These are phyloP conservation scores for Sialia sialis DNA, from an alignment of 2,113 vertebrate species.

Conservation along the genomic window DNA sequence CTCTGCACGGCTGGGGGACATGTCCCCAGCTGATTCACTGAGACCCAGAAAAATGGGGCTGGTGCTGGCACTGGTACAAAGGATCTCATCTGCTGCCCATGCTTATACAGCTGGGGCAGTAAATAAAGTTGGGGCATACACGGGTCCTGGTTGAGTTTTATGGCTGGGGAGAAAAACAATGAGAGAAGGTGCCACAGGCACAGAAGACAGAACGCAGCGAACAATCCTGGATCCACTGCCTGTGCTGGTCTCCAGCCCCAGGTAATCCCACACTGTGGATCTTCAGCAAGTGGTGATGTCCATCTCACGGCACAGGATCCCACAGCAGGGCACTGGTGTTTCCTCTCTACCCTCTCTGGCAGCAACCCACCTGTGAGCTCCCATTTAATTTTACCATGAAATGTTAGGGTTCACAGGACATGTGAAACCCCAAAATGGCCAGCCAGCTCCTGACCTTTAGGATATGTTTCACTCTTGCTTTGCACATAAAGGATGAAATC, in stretches of 20 bases:
- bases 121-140: background rate
- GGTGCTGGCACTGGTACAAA: background rate
- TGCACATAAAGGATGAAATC: background rate
- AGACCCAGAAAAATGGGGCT: background rate
- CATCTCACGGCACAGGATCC: background rate
- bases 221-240: accelerated
- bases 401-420: background rate
- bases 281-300: background rate
- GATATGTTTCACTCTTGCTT: background rate
- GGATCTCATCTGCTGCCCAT: background rate
- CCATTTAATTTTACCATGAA: background rate
- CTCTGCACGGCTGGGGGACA: background rate
- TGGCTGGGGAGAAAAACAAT: background rate
- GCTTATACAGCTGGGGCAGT: background rate
- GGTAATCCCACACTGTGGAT: background rate
- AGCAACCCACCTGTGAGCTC: background rate
- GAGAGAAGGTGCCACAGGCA: background rate
- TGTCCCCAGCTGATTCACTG: background rate
- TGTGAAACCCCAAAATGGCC: background rate
- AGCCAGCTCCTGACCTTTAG: background rate
- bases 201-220: background rate
- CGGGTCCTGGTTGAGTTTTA: background rate
- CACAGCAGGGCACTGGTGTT: background rate
- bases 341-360: background rate
- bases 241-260: background rate